Percentiles rank a stretch among this genome's conserved stretches.
These are phyloP conservation scores for Anorthoa munda DNA, from an alignment of 2,888 invertebrate species.

Conservation along the genomic window DNA sequence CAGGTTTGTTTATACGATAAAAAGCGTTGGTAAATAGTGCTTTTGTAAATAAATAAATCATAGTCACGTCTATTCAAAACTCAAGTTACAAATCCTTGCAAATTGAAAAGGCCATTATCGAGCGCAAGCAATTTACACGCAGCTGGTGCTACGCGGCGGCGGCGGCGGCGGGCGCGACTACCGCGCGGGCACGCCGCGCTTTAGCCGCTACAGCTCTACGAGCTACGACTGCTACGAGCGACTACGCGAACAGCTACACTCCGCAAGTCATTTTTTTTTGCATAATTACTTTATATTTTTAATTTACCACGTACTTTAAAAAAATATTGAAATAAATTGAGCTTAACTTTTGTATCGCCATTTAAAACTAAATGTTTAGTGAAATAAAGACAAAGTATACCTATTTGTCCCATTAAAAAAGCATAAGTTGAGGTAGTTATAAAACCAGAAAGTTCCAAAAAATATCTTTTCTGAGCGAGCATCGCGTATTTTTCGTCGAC, in stretches of 20 bases:
- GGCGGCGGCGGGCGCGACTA: conserved; percentile 70
- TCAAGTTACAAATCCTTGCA: conserved; percentile 86
- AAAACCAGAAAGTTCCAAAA: background rate
- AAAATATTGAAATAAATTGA: background rate
- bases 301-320: background rate
- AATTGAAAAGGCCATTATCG: conserved; percentile 90
- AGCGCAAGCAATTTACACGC: conserved; percentile 88
- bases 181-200: conserved; percentile 70
- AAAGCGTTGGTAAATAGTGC: conserved; percentile 19
- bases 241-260: conserved; percentile 37
- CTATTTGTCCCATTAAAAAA: background rate
- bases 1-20: conserved; percentile 18
- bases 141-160: conserved; percentile 79
- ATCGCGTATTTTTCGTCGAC: conserved; percentile 48
- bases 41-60: conserved; percentile 65
- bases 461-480: conserved; percentile 8
- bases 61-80: conserved; percentile 74
- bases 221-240: conserved; percentile 41
- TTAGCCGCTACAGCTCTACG: conserved; percentile 38
- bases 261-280: background rate
- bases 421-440: too few relatives aligned
- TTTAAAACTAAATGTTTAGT: background rate
- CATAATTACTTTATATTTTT: background rate
- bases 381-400: background rate
- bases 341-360: background rate